These are phyloP conservation scores for Apoda limacodes DNA, from an alignment of 2,888 invertebrate species.

Conservation along the genomic window DNA sequence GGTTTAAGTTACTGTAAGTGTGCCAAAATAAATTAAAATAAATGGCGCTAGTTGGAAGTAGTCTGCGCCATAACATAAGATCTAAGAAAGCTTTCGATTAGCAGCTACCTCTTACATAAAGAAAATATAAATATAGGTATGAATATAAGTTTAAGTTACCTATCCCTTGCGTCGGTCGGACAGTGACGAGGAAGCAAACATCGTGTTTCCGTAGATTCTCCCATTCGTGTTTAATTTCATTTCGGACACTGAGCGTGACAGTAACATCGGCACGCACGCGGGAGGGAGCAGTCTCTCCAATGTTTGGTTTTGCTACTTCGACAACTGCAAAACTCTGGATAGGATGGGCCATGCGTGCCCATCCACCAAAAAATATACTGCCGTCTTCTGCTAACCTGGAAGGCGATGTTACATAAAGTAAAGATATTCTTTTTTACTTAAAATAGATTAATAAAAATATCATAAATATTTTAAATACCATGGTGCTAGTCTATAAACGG, in stretches of 20 bases:
- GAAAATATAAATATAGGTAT: too few species aligned
- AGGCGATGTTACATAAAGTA: slow-evolving; percentile 4
- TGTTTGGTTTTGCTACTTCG: slow-evolving; percentile 92
- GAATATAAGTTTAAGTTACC: slow-evolving; percentile 72
- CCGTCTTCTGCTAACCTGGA: slow-evolving; percentile 87
- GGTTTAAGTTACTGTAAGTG: too few species aligned
- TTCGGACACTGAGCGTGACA: slow-evolving; percentile 90
- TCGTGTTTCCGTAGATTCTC: slow-evolving; percentile 96
- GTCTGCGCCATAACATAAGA: too few species aligned
- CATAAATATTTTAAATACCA: too few species aligned
- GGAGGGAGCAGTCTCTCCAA: slow-evolving; percentile 95
- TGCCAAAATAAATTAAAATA: too few species aligned
- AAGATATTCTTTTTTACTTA: background rate
- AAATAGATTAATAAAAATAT: slow-evolving; percentile 1
- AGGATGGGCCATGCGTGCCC: slow-evolving; percentile 99
- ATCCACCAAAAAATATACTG: slow-evolving; percentile 92
- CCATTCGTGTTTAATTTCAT: slow-evolving; percentile 97
- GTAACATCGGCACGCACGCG: slow-evolving; percentile 95
- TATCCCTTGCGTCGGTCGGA: slow-evolving; percentile 85
- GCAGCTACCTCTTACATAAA: too few species aligned
- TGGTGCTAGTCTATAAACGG: slow-evolving; percentile 93
- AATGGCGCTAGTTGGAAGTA: too few species aligned
- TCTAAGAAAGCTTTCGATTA: too few species aligned
- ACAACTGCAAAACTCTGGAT: slow-evolving; percentile 93
- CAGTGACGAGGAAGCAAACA: slow-evolving; percentile 95